Evolutionary conservation across 2,113 vertebrate genomes (phyloP).

Genomic region (Megaceryle torquata): DNA sequence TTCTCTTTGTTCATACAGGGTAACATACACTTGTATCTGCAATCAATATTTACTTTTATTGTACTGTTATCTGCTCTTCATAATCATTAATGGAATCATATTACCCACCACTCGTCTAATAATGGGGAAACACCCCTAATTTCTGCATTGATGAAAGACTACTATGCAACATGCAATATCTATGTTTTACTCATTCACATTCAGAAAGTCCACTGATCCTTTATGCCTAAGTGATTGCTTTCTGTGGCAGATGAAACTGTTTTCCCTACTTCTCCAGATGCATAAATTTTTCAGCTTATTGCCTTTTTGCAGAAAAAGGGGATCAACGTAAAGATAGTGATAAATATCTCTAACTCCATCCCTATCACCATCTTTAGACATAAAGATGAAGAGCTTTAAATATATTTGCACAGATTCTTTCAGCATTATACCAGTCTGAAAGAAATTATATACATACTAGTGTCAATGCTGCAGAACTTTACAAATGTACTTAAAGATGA

Average conservation of each 20-base stretch:
- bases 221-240: neutral
- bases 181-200: neutral
- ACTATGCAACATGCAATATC: neutral
- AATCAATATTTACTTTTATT: neutral
- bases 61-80: neutral
- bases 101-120: neutral
- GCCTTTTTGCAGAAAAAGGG: neutral
- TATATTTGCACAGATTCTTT: slow-evolving; percentile 1
- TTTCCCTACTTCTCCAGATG: neutral
- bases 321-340: neutral
- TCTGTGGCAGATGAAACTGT: neutral
- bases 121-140: neutral
- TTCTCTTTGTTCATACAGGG: neutral
- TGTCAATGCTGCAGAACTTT: neutral
- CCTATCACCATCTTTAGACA: neutral
- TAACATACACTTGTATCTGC: neutral
- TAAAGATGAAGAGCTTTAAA: neutral
- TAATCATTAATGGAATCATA: neutral
- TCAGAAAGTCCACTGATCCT: neutral
- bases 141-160: neutral
- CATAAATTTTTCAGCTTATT: neutral
- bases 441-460: neutral
- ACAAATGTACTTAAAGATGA: neutral
- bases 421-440: neutral
- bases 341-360: slow-evolving; percentile 12